Evolutionary conservation across 2,797 vertebrate genomes (phyloP), one percentile per base, ranked within the genome.

Genomic region (Amphiprion clarkii): DNA sequence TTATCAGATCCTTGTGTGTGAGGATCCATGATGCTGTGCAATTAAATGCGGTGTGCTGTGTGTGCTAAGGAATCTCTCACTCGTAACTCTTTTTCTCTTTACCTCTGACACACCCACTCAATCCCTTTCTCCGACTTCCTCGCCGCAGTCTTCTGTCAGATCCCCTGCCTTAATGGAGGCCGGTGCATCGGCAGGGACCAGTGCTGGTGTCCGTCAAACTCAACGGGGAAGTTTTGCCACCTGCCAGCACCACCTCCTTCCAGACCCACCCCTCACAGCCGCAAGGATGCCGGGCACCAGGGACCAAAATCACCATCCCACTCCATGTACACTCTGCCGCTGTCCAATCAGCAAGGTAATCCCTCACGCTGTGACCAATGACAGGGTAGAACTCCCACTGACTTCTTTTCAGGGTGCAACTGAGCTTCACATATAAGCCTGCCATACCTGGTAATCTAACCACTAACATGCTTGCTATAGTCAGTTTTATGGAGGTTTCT

Each of bases 191-290:
- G 97, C 72, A 94, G 97, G 75, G 96, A 99, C 0, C 91, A 95
- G 66, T 99, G 98, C 89, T 96, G 96, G 96, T 99, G 98, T 86
- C 97, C 97, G 0, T 93, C 96, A 71, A 98, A 98, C 88, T 96
- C 97, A 62, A 98, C 97, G 0, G 98, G 98, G 52, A 98, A 98
- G 91, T 99, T 99, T 88, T 99, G 98, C 83, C 98, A 99, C 81
- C 90, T 99, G 78, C 95, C 96, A 0, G 77, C 61, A 39, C 95
- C 91, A 0, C 84, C 90, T 88, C 90, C 89, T 4, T 89, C 92
- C 84, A 94, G 88, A 71, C 91, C 94, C 48, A 79, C 75, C 33
- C 67, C 87, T 70, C 81, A 82, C 55, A 88, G 78, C 29, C 94
- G 83, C 84, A 88, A 82, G n/a, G 84, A 93, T 31, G 85, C 49